A percentile compares a stretch with the other conserved stretches of the same genome.
Evolutionary conservation across 2,797 vertebrate genomes (phyloP).

Genomic region (Alcedo atthis): DNA sequence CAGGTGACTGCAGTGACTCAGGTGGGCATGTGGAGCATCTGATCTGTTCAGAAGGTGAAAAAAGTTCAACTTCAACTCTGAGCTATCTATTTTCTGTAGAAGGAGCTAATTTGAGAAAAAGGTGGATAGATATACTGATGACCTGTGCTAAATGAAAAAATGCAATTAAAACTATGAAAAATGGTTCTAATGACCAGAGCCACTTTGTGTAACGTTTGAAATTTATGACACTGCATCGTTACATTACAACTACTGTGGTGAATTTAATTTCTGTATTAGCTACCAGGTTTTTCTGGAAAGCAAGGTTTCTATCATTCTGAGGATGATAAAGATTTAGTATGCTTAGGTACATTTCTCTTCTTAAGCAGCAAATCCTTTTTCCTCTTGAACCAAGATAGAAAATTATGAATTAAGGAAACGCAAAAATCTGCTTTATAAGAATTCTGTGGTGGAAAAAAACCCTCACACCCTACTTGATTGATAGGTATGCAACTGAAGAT

Average conservation of each 20-base stretch:
- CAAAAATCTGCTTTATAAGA: background rate
- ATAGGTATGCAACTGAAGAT: background rate
- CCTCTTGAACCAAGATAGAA: background rate
- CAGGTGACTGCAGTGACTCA: background rate
- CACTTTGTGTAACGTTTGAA: background rate
- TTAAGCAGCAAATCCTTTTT: background rate
- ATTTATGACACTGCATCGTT: background rate
- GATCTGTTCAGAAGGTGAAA: background rate
- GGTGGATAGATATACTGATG: background rate
- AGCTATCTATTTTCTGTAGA: background rate
- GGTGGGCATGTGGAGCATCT: background rate
- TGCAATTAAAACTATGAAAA: slow-evolving; percentile 4
- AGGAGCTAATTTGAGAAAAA: background rate
- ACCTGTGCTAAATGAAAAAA: background rate
- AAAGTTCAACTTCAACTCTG: background rate
- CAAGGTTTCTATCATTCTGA: background rate
- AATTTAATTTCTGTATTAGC: slow-evolving; percentile 21
- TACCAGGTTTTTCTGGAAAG: background rate
- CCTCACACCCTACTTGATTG: background rate
- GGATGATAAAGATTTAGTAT: background rate
- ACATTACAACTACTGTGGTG: background rate
- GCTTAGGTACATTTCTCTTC: background rate
- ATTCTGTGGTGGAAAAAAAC: background rate
- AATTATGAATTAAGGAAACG: background rate
- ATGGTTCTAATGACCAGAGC: background rate